Evolutionary conservation across 1,140 invertebrate genomes (phyloP).

Genomic region (Trachymyrmex cornetzi): DNA sequence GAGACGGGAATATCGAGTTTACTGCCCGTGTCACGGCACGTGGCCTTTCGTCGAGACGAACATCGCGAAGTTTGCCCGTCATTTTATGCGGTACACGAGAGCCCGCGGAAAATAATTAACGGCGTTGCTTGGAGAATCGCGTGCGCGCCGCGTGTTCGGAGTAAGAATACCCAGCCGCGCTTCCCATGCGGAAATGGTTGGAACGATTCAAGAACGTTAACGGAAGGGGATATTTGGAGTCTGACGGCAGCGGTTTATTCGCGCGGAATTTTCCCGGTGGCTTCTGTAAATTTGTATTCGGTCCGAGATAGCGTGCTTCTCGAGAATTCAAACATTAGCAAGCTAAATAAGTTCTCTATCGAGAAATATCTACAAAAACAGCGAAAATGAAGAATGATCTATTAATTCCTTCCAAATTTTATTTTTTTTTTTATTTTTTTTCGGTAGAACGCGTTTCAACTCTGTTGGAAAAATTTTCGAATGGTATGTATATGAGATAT

Average conservation of each 20-base stretch:
- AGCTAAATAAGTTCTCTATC: constrained; percentile 15
- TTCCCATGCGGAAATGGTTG: neutral
- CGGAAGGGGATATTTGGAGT: constrained; percentile 2
- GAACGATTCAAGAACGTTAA: constrained; percentile 24
- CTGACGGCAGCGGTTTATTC: neutral
- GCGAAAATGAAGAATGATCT: neutral
- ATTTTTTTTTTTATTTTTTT: too few species aligned
- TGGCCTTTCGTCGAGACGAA: constrained; percentile 60
- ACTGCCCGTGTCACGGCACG: constrained; percentile 51
- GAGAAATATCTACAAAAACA: constrained; percentile 1
- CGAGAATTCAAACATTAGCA: constrained; percentile 10
- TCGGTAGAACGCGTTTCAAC: neutral
- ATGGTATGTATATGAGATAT: too few species aligned
- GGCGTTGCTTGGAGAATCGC: constrained; percentile 37
- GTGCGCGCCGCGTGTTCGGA: constrained; percentile 31
- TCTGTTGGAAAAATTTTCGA: neutral
- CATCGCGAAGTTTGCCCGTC: constrained; percentile 68
- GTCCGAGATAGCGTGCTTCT: neutral
- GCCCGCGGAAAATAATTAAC: constrained; percentile 68
- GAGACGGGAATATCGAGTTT: constrained; percentile 70
- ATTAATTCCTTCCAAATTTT: neutral
- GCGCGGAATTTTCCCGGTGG: constrained; percentile 9
- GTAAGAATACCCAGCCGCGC: constrained; percentile 52
- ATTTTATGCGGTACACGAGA: constrained; percentile 35
- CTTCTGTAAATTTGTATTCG: constrained; percentile 19